Evolutionary conservation across 1,140 invertebrate genomes (phyloP), one percentile per base, ranked within the genome.

Genomic region (Scaptomyza pallida): DNA sequence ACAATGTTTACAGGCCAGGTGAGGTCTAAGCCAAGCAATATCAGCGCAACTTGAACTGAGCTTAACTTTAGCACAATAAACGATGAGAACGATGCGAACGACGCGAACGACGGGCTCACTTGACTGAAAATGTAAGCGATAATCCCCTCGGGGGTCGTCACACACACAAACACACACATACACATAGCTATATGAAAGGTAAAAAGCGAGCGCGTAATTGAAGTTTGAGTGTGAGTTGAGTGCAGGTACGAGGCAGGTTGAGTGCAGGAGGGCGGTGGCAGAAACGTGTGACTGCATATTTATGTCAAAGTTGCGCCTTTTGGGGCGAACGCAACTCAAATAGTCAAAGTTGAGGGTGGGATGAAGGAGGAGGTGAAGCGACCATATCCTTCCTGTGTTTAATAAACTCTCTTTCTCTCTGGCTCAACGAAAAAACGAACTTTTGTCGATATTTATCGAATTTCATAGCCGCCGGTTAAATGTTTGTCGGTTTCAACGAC

Each of bases 391-490:
- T 85, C 77, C 81, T 88, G 81, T 85, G 75, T 79, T 85, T 85
- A 85, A 85, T 85, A 85, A 85, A 85, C 82, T 86, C 81, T 61
- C 64, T 26, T n/a, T n/a, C 40, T 55, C 57, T 48, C 54, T 30
- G 26, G 26, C 26, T 30, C 8, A 35, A 37, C 54, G n/a, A 61
- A 56, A 4, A 78, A 78, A 86, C 81, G 78, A 86, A 86, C 82
- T 82, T 88, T 85, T 71, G 78, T 68, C 82, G 82, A 88, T 88
- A 88, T 88, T 88, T 88, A 88, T 88, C 82, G 82, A 88, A 78
- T 88, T 88, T 75, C 83, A 76, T 88, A 88, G 75, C 82, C 82
- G 45, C 45, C 76, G 82, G 82, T 75, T 88, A 81, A 88, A 88
- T 88, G 82, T 88, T 88, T 88, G 75, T 68, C 75, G 83, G 78